Conservation (phyloP, 2,113 vertebrate species). For the Panthera tigris region DNA sequence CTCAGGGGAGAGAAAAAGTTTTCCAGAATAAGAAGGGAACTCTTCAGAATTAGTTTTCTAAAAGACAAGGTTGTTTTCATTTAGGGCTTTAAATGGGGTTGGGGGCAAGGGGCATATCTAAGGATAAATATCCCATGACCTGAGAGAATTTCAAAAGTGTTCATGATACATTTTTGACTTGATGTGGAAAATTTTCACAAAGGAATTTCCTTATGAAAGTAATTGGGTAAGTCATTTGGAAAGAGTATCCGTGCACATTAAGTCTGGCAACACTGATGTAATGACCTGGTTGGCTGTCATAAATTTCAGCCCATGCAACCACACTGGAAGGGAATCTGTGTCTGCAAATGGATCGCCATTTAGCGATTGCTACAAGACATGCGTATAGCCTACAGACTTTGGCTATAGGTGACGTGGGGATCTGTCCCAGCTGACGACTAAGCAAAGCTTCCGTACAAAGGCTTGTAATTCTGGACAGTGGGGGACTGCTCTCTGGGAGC, state of each 20-base stretch:
- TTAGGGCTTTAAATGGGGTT: not conserved
- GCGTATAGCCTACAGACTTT: not conserved
- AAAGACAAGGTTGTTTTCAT: not conserved
- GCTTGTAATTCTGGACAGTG: not conserved
- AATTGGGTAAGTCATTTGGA: not conserved
- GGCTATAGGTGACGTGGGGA: not conserved
- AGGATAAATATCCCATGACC: not conserved
- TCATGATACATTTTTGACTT: not conserved
- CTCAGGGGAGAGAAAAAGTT: slow-evolving; percentile 53
- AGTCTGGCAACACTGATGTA: not conserved
- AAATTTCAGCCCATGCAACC: not conserved
- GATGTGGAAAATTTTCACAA: not conserved
- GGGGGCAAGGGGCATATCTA: too few relatives aligned
- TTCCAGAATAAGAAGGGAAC: slow-evolving; percentile 29
- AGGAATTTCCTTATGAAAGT: not conserved
- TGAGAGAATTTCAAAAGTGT: not conserved
- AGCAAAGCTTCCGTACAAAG: not conserved
- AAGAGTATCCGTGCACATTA: not conserved
- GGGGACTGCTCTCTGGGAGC: too few relatives aligned
- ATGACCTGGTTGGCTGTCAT: not conserved
- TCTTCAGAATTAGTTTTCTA: slow-evolving; percentile 25
- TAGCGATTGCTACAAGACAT: not conserved
- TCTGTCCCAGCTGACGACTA: not conserved
- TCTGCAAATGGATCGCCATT: not conserved
- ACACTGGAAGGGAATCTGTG: not conserved